These are phyloP conservation scores for Electrophaes corylata DNA, from an alignment of 2,888 invertebrate genomes.

Conservation along the genomic window DNA sequence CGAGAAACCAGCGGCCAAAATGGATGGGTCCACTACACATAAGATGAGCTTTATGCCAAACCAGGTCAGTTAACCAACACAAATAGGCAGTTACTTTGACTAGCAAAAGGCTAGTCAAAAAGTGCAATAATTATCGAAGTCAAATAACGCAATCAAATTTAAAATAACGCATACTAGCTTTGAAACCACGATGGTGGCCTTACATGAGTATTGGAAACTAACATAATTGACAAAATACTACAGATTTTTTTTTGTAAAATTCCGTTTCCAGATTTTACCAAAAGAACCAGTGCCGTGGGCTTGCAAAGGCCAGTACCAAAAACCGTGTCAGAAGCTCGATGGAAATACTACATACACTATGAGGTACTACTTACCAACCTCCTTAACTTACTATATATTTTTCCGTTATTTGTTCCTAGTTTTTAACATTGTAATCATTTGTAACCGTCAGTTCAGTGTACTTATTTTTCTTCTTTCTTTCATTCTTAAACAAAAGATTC, in stretches of 20 bases:
- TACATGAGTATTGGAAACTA: background rate
- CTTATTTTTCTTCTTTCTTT: background rate
- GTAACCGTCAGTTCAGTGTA: background rate
- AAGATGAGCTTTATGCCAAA: conserved; percentile 83
- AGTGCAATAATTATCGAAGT: too few species aligned
- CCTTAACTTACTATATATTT: too few species aligned
- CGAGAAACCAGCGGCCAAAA: conserved; percentile 75
- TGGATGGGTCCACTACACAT: conserved; percentile 82
- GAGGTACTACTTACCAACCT: conserved; percentile 55
- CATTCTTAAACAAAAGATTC: background rate
- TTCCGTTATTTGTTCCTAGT: too few species aligned
- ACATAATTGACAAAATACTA: background rate
- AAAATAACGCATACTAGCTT: too few species aligned
- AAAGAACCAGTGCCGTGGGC: conserved; percentile 75
- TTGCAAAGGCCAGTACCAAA: conserved; percentile 70
- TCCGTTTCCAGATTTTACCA: conserved; percentile 55
- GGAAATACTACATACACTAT: conserved; percentile 67
- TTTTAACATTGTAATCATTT: background rate
- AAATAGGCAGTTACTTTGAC: background rate
- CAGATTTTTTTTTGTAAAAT: background rate
- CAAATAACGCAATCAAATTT: too few species aligned
- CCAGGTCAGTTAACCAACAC: conserved; percentile 50
- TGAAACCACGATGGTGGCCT: background rate
- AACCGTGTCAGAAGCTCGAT: conserved; percentile 70
- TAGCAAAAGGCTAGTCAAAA: too few species aligned